Percentiles rank a stretch among this genome's conserved stretches.
These are phyloP conservation scores for Heliconius hewitsoni DNA, from an alignment of 1,140 invertebrate species.

Conservation along the genomic window DNA sequence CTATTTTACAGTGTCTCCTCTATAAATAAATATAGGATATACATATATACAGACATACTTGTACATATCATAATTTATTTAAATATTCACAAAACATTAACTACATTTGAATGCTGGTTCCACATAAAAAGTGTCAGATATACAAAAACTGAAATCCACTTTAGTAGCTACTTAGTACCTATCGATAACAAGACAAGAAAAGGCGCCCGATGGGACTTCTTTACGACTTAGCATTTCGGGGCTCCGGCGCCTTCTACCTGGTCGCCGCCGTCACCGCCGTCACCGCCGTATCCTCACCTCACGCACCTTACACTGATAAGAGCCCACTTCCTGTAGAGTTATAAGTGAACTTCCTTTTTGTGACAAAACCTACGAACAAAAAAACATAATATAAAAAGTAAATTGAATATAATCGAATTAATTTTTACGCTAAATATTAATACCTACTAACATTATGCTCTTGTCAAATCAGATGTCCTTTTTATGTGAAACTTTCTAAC, in stretches of 20 bases:
- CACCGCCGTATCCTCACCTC: neutral
- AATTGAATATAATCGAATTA: neutral
- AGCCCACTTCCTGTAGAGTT: neutral
- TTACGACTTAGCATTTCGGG: slow-evolving; percentile 13
- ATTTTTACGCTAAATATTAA: too few relatives aligned
- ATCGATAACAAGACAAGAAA: slow-evolving; percentile 19
- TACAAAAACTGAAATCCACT: neutral
- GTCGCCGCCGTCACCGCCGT: neutral
- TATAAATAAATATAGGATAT: neutral
- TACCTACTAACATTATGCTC: too few relatives aligned
- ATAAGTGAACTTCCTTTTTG: neutral
- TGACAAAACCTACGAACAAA: neutral
- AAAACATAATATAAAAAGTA: neutral
- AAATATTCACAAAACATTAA: neutral
- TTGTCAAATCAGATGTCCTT: too few relatives aligned
- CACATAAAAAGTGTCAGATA: neutral
- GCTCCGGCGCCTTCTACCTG: neutral
- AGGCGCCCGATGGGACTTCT: slow-evolving; percentile 27
- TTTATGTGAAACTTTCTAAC: too few relatives aligned
- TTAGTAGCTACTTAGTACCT: slow-evolving; percentile 1
- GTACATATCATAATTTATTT: too few relatives aligned
- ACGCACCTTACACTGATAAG: slow-evolving; percentile 6
- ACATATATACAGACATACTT: neutral
- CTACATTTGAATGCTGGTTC: neutral
- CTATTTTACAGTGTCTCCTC: too few relatives aligned